phyloP scores from a whole-genome alignment of 1,140 invertebrate genomes.

The Leptinotarsa undecemlineata region DNA sequence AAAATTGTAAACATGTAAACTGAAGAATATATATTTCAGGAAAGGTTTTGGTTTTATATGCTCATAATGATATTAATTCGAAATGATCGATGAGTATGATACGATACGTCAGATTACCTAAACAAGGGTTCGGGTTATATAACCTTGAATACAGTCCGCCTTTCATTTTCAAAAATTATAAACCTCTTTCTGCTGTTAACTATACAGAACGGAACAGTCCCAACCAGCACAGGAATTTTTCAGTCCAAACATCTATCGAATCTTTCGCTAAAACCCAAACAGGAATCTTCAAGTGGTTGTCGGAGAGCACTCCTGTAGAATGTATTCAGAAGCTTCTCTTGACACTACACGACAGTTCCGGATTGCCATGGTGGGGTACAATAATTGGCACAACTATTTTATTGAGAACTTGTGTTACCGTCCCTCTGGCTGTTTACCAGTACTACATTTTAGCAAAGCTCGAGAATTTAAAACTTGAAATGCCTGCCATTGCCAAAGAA shows the following conservation, averaged over 20 bases:
- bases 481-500: slow-evolving; percentile 70
- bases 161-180: neutral
- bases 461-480: slow-evolving; percentile 71
- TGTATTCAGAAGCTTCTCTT: slow-evolving; percentile 68
- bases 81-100: neutral
- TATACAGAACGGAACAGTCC: neutral
- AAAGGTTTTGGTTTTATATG: no score
- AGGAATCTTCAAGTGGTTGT: slow-evolving; percentile 61
- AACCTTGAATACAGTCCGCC: neutral
- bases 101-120: slow-evolving; percentile 1
- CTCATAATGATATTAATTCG: no score
- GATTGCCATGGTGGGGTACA: slow-evolving; percentile 82
- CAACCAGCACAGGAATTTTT: slow-evolving; percentile 48
- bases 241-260: slow-evolving; percentile 57
- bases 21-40: no score
- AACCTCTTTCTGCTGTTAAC: neutral
- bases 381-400: slow-evolving; percentile 73
- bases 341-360: slow-evolving; percentile 69
- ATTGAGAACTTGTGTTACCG: slow-evolving; percentile 67
- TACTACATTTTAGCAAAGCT: slow-evolving; percentile 74
- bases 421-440: slow-evolving; percentile 78
- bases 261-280: slow-evolving; percentile 58
- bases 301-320: slow-evolving; percentile 68
- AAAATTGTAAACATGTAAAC: no score
- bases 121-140: slow-evolving; percentile 20